Conservation (phyloP, 2,888 invertebrate genomes). For the Sphecodes monilicornis region DNA sequence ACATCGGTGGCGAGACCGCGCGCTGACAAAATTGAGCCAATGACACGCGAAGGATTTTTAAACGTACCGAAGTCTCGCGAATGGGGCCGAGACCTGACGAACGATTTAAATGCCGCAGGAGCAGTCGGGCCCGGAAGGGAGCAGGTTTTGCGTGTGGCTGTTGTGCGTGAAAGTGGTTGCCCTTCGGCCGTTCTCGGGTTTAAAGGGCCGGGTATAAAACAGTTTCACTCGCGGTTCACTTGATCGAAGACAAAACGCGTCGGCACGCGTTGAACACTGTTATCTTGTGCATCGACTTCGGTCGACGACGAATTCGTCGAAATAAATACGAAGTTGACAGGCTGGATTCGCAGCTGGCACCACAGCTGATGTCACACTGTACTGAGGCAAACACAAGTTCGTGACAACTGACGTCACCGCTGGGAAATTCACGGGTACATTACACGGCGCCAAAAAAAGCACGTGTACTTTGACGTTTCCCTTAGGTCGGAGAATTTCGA, state of each 20-base stretch:
- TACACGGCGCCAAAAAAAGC: slow-evolving; percentile 51
- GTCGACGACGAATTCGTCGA: slow-evolving; percentile 28
- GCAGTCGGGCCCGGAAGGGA: slow-evolving; percentile 5
- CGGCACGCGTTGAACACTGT: background rate
- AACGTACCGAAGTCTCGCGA: slow-evolving; percentile 26
- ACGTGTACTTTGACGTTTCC: slow-evolving; percentile 27
- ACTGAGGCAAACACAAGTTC: slow-evolving; percentile 43
- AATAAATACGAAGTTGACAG: slow-evolving; percentile 44
- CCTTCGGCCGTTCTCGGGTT: slow-evolving; percentile 33
- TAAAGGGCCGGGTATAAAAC: slow-evolving; percentile 50
- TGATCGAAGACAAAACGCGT: slow-evolving; percentile 24
- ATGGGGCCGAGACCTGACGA: slow-evolving; percentile 26
- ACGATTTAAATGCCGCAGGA: slow-evolving; percentile 52
- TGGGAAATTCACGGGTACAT: slow-evolving; percentile 33
- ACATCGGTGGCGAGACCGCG: slow-evolving; percentile 18
- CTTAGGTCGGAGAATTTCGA: slow-evolving; percentile 22
- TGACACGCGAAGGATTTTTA: slow-evolving; percentile 26
- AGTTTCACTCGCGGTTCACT: slow-evolving; percentile 35
- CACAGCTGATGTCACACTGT: slow-evolving; percentile 50
- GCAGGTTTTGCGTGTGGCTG: slow-evolving; percentile 26
- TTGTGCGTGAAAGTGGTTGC: slow-evolving; percentile 28
- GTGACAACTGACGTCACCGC: slow-evolving; percentile 61
- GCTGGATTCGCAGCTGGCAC: slow-evolving; percentile 39
- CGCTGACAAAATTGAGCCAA: slow-evolving; percentile 9
- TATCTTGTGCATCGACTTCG: background rate